These are phyloP conservation scores for Anastatus disparis DNA, from an alignment of 1,140 invertebrate species.

Conservation along the genomic window DNA sequence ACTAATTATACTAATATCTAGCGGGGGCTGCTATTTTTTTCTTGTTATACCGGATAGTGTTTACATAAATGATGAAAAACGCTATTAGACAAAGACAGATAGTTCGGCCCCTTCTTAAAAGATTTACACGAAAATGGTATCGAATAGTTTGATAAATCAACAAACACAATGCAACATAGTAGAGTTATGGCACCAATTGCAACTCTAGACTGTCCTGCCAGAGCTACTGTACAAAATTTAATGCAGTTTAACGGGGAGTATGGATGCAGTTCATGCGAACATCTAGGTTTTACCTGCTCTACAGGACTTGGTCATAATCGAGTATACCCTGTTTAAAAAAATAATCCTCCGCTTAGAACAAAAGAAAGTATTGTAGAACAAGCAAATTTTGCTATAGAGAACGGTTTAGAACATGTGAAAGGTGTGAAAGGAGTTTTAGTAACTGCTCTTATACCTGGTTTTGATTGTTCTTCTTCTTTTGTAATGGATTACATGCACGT, in stretches of 20 bases:
- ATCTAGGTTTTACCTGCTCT: background rate
- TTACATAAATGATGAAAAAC: no score
- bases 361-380: background rate
- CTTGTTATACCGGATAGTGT: no score
- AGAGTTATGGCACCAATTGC: constrained; percentile 10
- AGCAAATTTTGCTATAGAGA: background rate
- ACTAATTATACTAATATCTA: no score
- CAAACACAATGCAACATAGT: background rate
- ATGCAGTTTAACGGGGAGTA: constrained; percentile 8
- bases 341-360: background rate
- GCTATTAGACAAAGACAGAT: no score
- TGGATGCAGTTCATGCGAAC: constrained; percentile 20
- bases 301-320: constrained; percentile 8
- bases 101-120: background rate
- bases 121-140: background rate
- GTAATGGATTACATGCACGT: background rate
- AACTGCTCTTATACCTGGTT: background rate
- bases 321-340: constrained; percentile 2
- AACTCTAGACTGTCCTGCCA: constrained; percentile 8
- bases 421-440: background rate
- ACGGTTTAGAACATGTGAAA: background rate
- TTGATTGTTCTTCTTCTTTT: background rate
- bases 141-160: background rate
- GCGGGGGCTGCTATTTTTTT: no score
- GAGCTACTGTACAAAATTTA: background rate